Base-by-base conservation (phyloP, 2,888 invertebrate genomes). In the Eumerus sabulonum region DNA sequence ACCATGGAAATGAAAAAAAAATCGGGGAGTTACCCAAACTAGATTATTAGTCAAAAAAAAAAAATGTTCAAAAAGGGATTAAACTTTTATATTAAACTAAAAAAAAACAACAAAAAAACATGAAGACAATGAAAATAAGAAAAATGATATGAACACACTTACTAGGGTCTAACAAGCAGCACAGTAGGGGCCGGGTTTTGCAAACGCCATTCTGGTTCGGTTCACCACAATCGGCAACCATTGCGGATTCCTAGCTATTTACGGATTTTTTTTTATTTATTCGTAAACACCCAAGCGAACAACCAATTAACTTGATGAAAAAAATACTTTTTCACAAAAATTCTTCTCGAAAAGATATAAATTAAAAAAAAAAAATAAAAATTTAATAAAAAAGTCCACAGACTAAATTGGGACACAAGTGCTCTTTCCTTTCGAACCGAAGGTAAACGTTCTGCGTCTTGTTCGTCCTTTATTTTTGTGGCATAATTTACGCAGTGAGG, bases 121-220 rank as follows among this genome's bases (percentile, higher is more conserved):
- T 27, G n/a, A n/a, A n/a, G n/a, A n/a, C n/a, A n/a, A 27, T 27
- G 27, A 27, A 27, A 27, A 27, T 27, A 27, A 27, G 7, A 27
- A 27, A 27, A 27, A 27, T 7, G 27, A 27, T 27, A 7, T 63
- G 63, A 51, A 18, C 19, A 57, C 76, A 87, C 88, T 87, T 89
- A 89, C 88, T 87, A 70, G 89, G 89, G 85, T 88, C 87, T 83
- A 89, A 85, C 81, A 89, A 83, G 82, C 87, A 87, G 84, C 88
- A 88, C 83, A 89, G 85, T 59, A 88, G 84, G 82, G 89, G 87
- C 63, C 86, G 87, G 85, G 85, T 85, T 83, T 87, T 89, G 83
- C 83, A 84, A 84, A 86, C 86, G 84, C 88, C 88, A 83, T 88
- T 89, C 84, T 87, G 87, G 83, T 85, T 86, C 59, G 83, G 81